Evolutionary conservation across 2,888 invertebrate species (phyloP), one percentile per base, ranked within the genome.

Genomic region (Agrochola lychnidis): DNA sequence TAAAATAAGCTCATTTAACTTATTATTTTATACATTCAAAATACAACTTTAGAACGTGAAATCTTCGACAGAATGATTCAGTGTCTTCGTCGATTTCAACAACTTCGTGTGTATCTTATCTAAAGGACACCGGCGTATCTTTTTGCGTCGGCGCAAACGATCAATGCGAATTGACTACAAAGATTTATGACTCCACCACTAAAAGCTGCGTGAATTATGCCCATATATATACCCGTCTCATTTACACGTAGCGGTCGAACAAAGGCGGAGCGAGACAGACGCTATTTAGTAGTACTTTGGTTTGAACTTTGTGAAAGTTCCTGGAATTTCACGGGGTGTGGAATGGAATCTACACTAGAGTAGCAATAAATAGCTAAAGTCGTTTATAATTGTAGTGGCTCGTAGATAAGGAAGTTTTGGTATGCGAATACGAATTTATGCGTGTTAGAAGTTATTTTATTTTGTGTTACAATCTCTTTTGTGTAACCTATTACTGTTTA

Each of bases 191-290:
- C 89, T 89, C 78, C 73, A 81, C 89, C 87, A 89, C 92, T 94
- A 93, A 94, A 93, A 93, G 93, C 92, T 90, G 91, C 82, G 93
- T 94, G 94, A 94, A 92, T 94, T 92, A 92, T 91, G 86, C 86
- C 81, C 81, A 80, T 84, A 80, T 64, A 80, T 84, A 80, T 64
- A 73, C 75, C 88, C 83, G 79, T 93, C 94, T 89, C 91, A 83
- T 83, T 92, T 87, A 73, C 81, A 83, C 88, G 59, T 74, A 71
- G 5, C 5, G 10, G 6, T 9, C 30, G n/a, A 25, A 79, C 67
- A 25, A 76, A 63, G 76, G 22, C 72, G 53, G 85, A 91, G 79
- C 82, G 86, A 81, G 89, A 88, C 73, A 61, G 73, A 59, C 61
- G 72, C 80, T 73, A 81, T 79, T 85, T 82, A 87, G 84, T 73